phyloP scores from a whole-genome alignment of 2,888 invertebrate genomes.

The Drosophila gaucha region DNA sequence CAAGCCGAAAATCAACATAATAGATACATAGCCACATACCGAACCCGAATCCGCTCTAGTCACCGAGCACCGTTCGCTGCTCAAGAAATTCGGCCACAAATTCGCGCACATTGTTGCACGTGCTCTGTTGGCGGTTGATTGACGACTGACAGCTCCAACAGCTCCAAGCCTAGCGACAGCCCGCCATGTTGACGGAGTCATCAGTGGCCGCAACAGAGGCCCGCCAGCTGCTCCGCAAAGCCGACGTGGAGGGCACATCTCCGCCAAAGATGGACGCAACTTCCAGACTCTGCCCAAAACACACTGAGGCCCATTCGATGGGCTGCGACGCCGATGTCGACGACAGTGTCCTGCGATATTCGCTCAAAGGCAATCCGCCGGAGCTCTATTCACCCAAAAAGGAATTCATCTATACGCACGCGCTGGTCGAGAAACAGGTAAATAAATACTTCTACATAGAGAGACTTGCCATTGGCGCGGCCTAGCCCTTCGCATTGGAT shows the following conservation, averaged over 20 bases:
- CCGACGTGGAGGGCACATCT: constrained; percentile 8
- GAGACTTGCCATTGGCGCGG: too few species aligned
- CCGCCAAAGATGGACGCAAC: constrained; percentile 3
- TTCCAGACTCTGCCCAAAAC: constrained; percentile 2
- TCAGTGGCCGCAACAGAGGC: constrained; percentile 20
- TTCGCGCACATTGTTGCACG: constrained; percentile 63
- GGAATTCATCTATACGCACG: constrained; percentile 77
- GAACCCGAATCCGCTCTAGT: constrained; percentile 9
- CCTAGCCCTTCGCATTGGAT: constrained; percentile 41
- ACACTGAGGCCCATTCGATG: not conserved
- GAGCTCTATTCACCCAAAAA: constrained; percentile 78
- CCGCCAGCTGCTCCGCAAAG: constrained; percentile 36
- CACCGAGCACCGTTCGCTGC: constrained; percentile 26
- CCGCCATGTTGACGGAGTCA: constrained; percentile 35
- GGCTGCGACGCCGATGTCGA: constrained; percentile 43
- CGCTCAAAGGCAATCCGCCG: constrained; percentile 80
- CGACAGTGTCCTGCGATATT: constrained; percentile 64
- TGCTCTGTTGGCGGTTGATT: constrained; percentile 46
- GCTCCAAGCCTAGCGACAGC: constrained; percentile 2
- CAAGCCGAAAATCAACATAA: constrained; percentile 57
- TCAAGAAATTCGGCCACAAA: constrained; percentile 16
- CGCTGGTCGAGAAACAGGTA: constrained; percentile 81
- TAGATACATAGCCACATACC: constrained; percentile 30
- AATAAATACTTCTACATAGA: constrained; percentile 19
- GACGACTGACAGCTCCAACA: constrained; percentile 21